phyloP scores from a whole-genome alignment of 2,888 invertebrate genomes.

The Rhodophaea formosa region DNA sequence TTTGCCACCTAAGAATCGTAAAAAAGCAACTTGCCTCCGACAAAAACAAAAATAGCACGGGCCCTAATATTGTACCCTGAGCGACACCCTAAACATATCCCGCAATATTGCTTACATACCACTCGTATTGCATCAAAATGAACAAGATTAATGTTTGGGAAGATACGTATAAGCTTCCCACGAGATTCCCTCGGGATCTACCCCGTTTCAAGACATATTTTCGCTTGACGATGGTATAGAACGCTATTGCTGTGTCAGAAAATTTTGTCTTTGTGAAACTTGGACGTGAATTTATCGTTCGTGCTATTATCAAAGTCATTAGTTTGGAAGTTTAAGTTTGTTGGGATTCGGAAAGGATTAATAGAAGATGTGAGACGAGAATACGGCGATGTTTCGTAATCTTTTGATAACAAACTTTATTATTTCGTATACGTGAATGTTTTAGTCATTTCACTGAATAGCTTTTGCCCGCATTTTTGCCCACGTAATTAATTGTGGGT shows the following conservation, averaged over 20 bases:
- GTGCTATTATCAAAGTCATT: constrained; percentile 7
- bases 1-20: not conserved
- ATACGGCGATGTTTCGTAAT: not conserved
- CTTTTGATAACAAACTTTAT: too few species aligned
- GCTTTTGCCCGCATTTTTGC: too few species aligned
- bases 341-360: not conserved
- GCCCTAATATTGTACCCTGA: constrained; percentile 15
- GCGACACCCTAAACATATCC: constrained; percentile 13
- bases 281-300: constrained; percentile 7
- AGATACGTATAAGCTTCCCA: constrained; percentile 24
- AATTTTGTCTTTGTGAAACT: constrained; percentile 18
- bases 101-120: constrained; percentile 18
- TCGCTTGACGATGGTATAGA: constrained; percentile 13
- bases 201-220: constrained; percentile 16
- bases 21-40: not conserved
- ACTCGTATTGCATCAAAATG: constrained; percentile 27
- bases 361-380: not conserved
- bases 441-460: too few species aligned
- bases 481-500: too few species aligned
- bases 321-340: not conserved
- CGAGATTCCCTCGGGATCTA: constrained; percentile 12
- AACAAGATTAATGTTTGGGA: constrained; percentile 30
- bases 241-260: constrained; percentile 15
- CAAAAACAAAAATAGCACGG: constrained; percentile 7
- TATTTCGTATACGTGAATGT: too few species aligned